phyloP scores from a whole-genome alignment of 2,113 vertebrate species.

The Brachyhypopomus gauderio region DNA sequence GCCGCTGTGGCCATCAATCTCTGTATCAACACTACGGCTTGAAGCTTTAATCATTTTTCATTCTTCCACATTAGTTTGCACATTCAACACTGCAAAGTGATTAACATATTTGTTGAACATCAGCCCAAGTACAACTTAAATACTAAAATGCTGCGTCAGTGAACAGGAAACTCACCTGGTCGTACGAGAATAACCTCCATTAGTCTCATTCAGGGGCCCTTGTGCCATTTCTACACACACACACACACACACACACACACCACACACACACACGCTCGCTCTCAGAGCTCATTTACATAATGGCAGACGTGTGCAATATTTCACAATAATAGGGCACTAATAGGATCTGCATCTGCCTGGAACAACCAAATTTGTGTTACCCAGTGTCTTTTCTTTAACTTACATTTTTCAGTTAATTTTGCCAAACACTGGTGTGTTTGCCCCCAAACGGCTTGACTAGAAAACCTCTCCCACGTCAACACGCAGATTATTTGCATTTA shows the following conservation, averaged over 20 bases:
- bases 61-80: too few relatives aligned
- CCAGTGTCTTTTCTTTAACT: too few relatives aligned
- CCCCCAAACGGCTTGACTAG: too few relatives aligned
- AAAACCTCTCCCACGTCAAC: too few relatives aligned
- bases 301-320: background rate
- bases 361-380: too few relatives aligned
- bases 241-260: constrained; percentile 16
- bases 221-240: constrained; percentile 90
- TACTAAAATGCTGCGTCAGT: background rate
- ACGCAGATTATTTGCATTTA: background rate
- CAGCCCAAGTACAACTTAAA: background rate
- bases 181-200: constrained; percentile 83
- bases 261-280: background rate
- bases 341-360: background rate
- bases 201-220: constrained; percentile 88
- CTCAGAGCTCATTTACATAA: background rate
- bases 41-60: too few relatives aligned
- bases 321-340: background rate
- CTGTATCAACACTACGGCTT: too few relatives aligned
- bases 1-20: too few relatives aligned
- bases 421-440: too few relatives aligned
- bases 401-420: too few relatives aligned
- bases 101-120: background rate
- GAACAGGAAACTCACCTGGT: constrained; percentile 76
- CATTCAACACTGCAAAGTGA: too few relatives aligned